Percentiles rank a stretch among this genome's conserved stretches.
These are phyloP conservation scores for Pycnonotus jocosus DNA, from an alignment of 2,113 vertebrate species.

Conservation along the genomic window DNA sequence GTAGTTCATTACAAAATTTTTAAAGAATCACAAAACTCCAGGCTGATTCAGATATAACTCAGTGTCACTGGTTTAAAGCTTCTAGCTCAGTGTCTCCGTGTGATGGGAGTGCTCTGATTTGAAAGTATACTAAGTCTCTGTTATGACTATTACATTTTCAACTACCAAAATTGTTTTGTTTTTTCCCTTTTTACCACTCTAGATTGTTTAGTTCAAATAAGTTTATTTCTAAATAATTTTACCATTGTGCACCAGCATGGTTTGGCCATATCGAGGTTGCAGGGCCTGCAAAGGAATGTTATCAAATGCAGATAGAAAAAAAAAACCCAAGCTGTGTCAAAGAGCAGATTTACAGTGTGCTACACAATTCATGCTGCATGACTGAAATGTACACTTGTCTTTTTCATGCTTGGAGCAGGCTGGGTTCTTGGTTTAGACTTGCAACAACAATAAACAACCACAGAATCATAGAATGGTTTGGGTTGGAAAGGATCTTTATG, in stretches of 20 bases:
- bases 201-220: background rate
- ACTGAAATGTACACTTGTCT: background rate
- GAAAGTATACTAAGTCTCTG: accelerated
- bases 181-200: background rate
- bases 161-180: background rate
- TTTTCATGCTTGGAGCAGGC: background rate
- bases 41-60: background rate
- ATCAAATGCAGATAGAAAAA: background rate
- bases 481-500: background rate
- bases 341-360: background rate
- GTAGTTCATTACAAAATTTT: background rate
- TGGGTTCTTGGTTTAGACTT: background rate
- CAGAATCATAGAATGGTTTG: background rate
- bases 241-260: no score
- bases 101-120: background rate
- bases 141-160: background rate
- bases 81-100: background rate
- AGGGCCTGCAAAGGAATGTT: background rate
- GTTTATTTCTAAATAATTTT: background rate
- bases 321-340: background rate
- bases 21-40: background rate
- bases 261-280: background rate
- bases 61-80: background rate
- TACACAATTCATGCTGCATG: background rate
- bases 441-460: background rate